Percentiles rank a stretch among this genome's conserved stretches.
phyloP scores from a whole-genome alignment of 2,797 vertebrate genomes.

The Coccyzus lansbergi region DNA sequence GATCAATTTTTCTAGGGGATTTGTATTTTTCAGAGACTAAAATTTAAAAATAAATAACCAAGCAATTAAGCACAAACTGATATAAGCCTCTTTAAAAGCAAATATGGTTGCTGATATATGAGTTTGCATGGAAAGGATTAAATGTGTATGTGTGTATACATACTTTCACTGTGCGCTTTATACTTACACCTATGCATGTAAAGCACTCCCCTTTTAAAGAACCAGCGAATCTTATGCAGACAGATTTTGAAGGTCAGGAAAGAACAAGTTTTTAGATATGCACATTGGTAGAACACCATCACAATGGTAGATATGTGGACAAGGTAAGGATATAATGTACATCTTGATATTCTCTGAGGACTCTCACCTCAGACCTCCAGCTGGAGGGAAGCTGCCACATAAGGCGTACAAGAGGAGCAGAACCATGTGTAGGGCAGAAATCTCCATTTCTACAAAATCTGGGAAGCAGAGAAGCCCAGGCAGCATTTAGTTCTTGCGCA shows the following conservation, averaged over 20 bases:
- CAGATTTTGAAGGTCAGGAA: neutral
- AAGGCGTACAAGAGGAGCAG: neutral
- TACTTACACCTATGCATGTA: neutral
- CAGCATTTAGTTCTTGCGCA: neutral
- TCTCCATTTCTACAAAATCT: neutral
- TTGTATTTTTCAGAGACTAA: neutral
- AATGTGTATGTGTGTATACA: neutral
- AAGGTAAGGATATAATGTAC: accelerated
- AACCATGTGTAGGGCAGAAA: accelerated
- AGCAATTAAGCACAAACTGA: neutral
- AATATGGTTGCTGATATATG: neutral
- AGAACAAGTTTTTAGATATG: neutral
- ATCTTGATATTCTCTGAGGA: neutral
- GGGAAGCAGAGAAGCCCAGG: neutral
- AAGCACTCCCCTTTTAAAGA: neutral
- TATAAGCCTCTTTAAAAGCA: neutral
- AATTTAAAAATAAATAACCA: neutral
- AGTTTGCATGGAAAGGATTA: neutral
- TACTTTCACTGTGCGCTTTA: neutral
- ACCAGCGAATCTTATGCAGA: neutral
- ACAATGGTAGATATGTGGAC: neutral
- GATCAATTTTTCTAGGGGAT: neutral
- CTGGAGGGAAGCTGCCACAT: neutral
- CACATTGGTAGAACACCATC: neutral
- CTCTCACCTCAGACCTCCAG: neutral